phyloP scores from a whole-genome alignment of 2,797 vertebrate genomes.

The Onychomys arenicola region DNA sequence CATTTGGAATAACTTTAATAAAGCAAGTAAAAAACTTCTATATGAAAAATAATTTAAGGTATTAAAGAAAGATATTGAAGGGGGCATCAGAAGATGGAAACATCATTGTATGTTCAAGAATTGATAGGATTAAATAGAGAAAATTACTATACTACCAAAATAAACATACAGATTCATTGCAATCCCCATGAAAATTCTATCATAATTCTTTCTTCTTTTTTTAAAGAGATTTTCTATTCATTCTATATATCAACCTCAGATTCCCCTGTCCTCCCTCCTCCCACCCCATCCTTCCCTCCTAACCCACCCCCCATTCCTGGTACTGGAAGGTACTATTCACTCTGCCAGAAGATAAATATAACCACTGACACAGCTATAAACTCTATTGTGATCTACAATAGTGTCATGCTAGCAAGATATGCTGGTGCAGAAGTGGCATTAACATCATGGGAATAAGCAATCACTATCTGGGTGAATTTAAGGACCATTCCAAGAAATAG shows the following conservation, averaged over 20 bases:
- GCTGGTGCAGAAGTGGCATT: neutral
- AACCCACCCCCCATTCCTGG: too few relatives aligned
- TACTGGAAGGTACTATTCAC: neutral
- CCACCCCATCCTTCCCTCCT: too few relatives aligned
- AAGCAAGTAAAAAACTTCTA: neutral
- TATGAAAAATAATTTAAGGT: too few relatives aligned
- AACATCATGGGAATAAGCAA: neutral
- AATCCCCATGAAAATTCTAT: neutral
- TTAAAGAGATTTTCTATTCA: too few relatives aligned
- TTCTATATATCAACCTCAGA: too few relatives aligned
- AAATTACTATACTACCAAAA: neutral
- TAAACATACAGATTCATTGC: neutral
- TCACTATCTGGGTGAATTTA: neutral
- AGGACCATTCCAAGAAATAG: neutral
- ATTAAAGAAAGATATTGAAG: neutral
- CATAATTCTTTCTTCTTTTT: neutral
- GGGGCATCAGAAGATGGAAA: neutral
- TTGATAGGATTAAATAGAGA: neutral
- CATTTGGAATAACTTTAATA: neutral
- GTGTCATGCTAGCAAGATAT: neutral
- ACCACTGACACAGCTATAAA: neutral
- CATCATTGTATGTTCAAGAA: neutral
- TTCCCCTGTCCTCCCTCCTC: too few relatives aligned
- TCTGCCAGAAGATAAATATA: neutral
- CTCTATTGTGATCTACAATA: neutral